phyloP scores from a whole-genome alignment of 2,113 vertebrate genomes.

The Pithys albifrons region DNA sequence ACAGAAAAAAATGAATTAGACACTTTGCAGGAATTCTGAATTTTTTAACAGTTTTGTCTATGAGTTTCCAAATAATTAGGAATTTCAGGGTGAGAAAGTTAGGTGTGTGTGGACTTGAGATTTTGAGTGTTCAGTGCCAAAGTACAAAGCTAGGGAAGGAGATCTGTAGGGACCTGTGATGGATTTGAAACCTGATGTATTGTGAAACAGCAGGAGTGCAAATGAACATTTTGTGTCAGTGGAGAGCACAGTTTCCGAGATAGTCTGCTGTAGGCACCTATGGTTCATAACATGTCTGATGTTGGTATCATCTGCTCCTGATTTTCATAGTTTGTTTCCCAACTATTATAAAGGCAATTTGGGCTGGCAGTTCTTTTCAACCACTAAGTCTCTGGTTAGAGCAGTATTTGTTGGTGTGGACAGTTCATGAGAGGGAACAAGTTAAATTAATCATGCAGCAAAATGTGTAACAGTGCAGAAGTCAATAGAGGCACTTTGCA shows the following conservation, averaged over 20 bases:
- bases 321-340: neutral
- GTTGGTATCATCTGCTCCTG: neutral
- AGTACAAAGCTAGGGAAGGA: neutral
- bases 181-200: neutral
- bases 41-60: neutral
- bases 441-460: constrained; percentile 29
- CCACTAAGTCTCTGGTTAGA: neutral
- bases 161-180: neutral
- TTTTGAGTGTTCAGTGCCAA: neutral
- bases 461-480: constrained; percentile 4
- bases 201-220: neutral
- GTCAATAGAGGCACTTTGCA: constrained; percentile 48
- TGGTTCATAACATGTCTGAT: neutral
- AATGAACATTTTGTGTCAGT: neutral
- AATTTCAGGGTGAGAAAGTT: neutral
- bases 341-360: neutral
- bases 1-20: neutral
- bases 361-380: neutral
- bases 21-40: neutral
- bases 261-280: neutral
- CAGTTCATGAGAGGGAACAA: neutral
- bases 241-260: neutral
- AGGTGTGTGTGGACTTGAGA: neutral
- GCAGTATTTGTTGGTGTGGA: neutral
- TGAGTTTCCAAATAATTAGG: neutral